Evolutionary conservation across 2,888 invertebrate species (phyloP).

Genomic region (Pachliopta kotzebuea): DNA sequence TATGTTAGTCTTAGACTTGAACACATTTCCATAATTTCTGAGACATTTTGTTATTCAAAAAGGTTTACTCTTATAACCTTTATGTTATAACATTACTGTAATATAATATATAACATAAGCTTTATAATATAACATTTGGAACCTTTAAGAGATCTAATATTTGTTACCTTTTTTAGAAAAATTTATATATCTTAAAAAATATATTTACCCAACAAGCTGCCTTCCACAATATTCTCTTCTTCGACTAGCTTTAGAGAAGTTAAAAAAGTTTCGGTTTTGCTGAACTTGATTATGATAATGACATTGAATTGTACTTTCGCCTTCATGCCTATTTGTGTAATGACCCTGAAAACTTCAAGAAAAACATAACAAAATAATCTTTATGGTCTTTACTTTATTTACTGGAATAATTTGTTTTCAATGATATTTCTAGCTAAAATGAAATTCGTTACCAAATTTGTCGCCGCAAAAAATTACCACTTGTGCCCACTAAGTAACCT

Average conservation of each 20-base stretch:
- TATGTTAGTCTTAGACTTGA: conserved; percentile 8
- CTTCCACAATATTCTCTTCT: conserved; percentile 86
- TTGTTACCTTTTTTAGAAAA: no score
- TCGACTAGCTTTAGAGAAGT: conserved; percentile 60
- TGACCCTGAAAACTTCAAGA: conserved; percentile 74
- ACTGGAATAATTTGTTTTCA: background rate
- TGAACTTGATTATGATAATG: conserved; percentile 54
- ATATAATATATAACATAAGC: no score
- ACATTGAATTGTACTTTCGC: conserved; percentile 44
- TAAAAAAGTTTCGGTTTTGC: conserved; percentile 61
- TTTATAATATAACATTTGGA: no score
- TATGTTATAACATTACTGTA: no score
- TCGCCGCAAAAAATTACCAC: conserved; percentile 41
- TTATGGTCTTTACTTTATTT: background rate
- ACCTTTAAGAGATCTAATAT: no score
- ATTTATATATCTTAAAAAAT: background rate
- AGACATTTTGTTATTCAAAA: background rate
- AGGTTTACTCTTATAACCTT: background rate
- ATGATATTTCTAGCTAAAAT: conserved; percentile 5
- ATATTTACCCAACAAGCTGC: conserved; percentile 86
- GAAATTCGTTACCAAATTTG: conserved; percentile 42
- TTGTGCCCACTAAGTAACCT: conserved; percentile 39
- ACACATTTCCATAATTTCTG: conserved; percentile 14
- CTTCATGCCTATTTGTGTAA: conserved; percentile 65
- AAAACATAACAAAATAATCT: conserved; percentile 2